phyloP scores from a whole-genome alignment of 2,888 invertebrate genomes.

The Lacanobia wlatinum region DNA sequence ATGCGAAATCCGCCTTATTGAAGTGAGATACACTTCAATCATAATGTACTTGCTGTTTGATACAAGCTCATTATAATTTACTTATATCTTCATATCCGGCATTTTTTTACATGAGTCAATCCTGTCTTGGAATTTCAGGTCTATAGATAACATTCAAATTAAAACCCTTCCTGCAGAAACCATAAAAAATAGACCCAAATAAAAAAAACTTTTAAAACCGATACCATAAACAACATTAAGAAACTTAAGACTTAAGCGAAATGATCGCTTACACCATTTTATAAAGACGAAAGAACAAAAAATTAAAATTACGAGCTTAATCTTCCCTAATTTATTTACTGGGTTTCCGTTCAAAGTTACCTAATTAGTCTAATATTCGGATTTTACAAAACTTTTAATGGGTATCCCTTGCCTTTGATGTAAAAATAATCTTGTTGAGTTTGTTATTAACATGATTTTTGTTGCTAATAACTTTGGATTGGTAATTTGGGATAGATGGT shows the following conservation, averaged over 20 bases:
- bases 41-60: no score
- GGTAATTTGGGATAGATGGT: background rate
- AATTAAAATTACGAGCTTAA: constrained; percentile 42
- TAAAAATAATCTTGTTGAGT: constrained; percentile 31
- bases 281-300: background rate
- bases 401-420: constrained; percentile 48
- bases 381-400: constrained; percentile 53
- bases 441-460: constrained; percentile 18
- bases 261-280: constrained; percentile 20
- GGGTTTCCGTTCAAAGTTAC: constrained; percentile 48
- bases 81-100: no score
- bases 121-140: no score
- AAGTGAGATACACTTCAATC: no score
- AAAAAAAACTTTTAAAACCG: background rate
- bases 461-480: background rate
- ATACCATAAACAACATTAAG: constrained; percentile 10
- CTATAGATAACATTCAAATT: no score
- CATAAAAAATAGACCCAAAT: background rate
- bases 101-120: no score
- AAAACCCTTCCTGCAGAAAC: background rate
- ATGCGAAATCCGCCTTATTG: no score
- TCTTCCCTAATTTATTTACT: constrained; percentile 54
- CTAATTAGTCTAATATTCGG: constrained; percentile 61
- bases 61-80: no score
- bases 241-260: constrained; percentile 19